Evolutionary conservation across 1,140 invertebrate genomes (phyloP).

Genomic region (Theocolax elegans): DNA sequence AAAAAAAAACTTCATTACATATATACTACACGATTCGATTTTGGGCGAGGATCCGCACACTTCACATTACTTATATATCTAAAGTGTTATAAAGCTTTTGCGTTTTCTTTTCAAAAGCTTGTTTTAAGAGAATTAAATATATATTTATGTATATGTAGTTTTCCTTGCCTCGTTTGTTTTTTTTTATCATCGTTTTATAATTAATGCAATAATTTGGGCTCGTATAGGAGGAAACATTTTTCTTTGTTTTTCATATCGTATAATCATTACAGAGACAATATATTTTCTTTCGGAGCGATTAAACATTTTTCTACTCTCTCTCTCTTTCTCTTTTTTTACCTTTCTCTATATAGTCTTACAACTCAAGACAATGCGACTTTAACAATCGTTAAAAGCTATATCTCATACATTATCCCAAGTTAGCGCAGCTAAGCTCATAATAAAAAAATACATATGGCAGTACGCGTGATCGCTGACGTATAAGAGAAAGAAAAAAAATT

Average conservation of each 20-base stretch:
- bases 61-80: conserved; percentile 34
- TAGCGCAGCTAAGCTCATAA: conserved; percentile 54
- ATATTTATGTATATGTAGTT: conserved; percentile 40
- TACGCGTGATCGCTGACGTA: conserved; percentile 47
- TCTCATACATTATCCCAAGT: conserved; percentile 63
- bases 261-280: conserved; percentile 39
- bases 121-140: conserved; percentile 30
- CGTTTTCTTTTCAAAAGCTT: conserved; percentile 20
- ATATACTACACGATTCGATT: conserved; percentile 36
- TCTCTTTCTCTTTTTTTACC: conserved; percentile 38
- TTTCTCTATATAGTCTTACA: conserved; percentile 35
- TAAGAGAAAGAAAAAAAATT: conserved; percentile 15
- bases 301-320: conserved; percentile 45
- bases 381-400: conserved; percentile 65
- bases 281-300: conserved; percentile 19
- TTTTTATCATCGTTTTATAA: conserved; percentile 43
- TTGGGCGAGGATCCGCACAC: conserved; percentile 27
- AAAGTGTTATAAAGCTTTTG: conserved; percentile 36
- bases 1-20: conserved; percentile 20
- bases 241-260: conserved; percentile 52
- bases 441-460: conserved; percentile 62
- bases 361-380: conserved; percentile 52
- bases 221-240: conserved; percentile 51
- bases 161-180: conserved; percentile 41
- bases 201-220: conserved; percentile 47